Percentiles rank a stretch among this genome's conserved stretches.
phyloP scores from a whole-genome alignment of 2,888 invertebrate species.

The Blomia tropicalis region DNA sequence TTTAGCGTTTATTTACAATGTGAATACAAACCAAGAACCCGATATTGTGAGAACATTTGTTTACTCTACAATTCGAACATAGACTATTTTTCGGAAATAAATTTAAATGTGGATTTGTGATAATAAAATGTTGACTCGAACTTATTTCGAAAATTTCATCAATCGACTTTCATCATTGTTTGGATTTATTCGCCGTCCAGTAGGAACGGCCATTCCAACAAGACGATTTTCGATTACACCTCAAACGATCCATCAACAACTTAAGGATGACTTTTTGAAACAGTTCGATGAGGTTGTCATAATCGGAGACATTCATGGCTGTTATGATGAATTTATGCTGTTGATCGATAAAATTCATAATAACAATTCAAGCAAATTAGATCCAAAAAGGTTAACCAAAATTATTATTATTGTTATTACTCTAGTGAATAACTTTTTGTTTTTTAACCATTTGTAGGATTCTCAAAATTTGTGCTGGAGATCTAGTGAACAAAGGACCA shows the following conservation, averaged over 20 bases:
- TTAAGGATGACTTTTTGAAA: slow-evolving; percentile 30
- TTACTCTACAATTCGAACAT: too few relatives aligned
- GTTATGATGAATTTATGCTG: slow-evolving; percentile 34
- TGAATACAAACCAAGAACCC: too few relatives aligned
- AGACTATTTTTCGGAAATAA: too few relatives aligned
- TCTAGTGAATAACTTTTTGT: neutral
- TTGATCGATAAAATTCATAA: slow-evolving; percentile 29
- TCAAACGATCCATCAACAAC: too few relatives aligned
- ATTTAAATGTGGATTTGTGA: slow-evolving; percentile 2
- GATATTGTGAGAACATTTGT: too few relatives aligned
- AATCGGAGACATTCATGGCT: slow-evolving; percentile 37
- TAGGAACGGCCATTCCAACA: neutral
- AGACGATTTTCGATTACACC: neutral
- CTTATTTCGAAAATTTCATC: neutral
- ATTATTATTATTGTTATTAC: neutral
- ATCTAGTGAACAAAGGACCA: slow-evolving; percentile 37
- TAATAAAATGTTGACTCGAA: slow-evolving; percentile 2
- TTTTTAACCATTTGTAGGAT: slow-evolving; percentile 19
- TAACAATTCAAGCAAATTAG: neutral
- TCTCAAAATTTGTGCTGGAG: slow-evolving; percentile 33
- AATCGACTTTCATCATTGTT: neutral
- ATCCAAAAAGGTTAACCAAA: neutral
- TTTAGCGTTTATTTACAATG: too few relatives aligned
- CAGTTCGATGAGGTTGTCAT: slow-evolving; percentile 33
- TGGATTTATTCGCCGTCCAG: neutral